Evolutionary conservation across 2,888 invertebrate species (phyloP).

Genomic region (Nymphalis polychloros): DNA sequence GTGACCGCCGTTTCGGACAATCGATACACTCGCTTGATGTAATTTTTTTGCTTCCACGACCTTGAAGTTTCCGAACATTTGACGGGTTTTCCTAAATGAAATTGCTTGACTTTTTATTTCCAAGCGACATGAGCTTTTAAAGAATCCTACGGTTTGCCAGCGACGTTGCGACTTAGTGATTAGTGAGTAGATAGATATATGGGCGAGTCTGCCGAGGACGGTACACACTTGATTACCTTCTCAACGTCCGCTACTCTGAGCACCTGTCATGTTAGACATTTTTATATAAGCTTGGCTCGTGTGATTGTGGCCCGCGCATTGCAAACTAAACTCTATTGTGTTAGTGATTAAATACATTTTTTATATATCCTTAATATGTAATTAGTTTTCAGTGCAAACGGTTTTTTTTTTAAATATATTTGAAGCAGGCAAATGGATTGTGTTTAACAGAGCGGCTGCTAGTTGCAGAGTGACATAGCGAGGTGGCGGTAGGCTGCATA

Average conservation of each 20-base stretch:
- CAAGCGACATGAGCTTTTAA: background rate
- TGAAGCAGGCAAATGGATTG: conserved; percentile 42
- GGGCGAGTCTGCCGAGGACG: conserved; percentile 27
- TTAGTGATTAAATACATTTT: conserved; percentile 1
- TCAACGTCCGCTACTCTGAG: conserved; percentile 47
- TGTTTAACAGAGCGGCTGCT: conserved; percentile 44
- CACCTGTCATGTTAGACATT: conserved; percentile 56
- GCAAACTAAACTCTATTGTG: conserved; percentile 30
- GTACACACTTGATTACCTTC: conserved; percentile 11
- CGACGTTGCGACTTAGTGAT: conserved; percentile 9
- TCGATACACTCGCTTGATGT: conserved; percentile 9
- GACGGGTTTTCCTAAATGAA: background rate
- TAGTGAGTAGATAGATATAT: conserved; percentile 35
- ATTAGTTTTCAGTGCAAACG: conserved; percentile 37
- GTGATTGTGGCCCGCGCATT: conserved; percentile 48
- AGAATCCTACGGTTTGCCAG: background rate
- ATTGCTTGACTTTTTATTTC: background rate
- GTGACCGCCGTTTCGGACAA: background rate
- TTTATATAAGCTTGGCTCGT: conserved; percentile 53
- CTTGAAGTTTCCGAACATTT: background rate
- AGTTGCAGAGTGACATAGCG: conserved; percentile 50
- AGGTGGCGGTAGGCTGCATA: conserved; percentile 61
- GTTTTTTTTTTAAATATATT: conserved; percentile 18
- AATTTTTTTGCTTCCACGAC: conserved; percentile 11
- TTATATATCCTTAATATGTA: conserved; percentile 14